Conservation (phyloP, 2,797 vertebrate species). For the Hyperoplus immaculatus region DNA sequence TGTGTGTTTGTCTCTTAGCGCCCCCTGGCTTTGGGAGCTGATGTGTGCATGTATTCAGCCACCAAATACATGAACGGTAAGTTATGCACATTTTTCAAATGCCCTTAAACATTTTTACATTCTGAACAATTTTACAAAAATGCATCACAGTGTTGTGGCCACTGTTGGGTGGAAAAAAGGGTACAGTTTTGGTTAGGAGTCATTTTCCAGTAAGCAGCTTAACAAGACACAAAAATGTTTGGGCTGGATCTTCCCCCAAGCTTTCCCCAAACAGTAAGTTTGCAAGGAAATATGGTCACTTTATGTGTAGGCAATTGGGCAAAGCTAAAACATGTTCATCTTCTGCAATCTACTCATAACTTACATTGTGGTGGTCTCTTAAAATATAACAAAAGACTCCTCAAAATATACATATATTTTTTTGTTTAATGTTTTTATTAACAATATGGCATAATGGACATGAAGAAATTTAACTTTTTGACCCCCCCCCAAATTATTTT, state of each 20-base stretch:
- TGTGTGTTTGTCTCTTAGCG: slow-evolving; percentile 79
- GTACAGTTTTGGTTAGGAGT: background rate
- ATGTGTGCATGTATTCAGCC: slow-evolving; percentile 95
- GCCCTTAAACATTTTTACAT: background rate
- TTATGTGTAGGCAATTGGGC: no score
- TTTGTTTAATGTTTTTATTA: no score
- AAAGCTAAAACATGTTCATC: background rate
- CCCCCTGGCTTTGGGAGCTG: slow-evolving; percentile 92
- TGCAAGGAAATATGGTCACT: no score
- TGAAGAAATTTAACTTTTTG: no score
- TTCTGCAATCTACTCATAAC: background rate
- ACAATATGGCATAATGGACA: no score
- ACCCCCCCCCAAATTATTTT: no score
- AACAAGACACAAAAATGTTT: background rate
- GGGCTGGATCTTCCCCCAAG: background rate
- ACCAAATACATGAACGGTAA: slow-evolving; percentile 98
- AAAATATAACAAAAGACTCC: background rate
- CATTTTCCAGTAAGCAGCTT: background rate
- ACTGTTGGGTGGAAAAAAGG: background rate
- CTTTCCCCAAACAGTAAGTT: background rate
- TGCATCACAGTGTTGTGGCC: background rate
- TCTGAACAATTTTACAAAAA: background rate
- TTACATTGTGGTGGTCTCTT: background rate
- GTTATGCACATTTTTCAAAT: background rate
- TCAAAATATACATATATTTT: background rate